A percentile compares a stretch with the other conserved stretches of the same genome.
Conservation (phyloP, 2,888 invertebrate genomes). For the Ceraclea dissimilis region DNA sequence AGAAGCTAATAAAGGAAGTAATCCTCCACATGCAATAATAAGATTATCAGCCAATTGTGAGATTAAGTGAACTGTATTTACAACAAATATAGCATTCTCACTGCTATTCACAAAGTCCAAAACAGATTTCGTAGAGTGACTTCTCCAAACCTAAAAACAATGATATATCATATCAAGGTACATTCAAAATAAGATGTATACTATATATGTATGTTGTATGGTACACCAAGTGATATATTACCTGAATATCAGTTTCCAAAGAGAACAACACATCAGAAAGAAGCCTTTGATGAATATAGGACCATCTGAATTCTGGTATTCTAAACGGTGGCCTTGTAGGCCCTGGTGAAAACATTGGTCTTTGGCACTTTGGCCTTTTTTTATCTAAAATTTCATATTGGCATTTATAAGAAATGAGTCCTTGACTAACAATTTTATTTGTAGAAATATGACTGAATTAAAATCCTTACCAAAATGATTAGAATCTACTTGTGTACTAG, state of each 20-base stretch:
- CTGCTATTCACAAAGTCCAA: conserved; percentile 97
- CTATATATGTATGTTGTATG: too few relatives aligned
- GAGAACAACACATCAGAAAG: conserved; percentile 94
- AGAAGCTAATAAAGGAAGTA: conserved; percentile 91
- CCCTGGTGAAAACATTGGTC: conserved; percentile 91
- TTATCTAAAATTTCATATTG: conserved; percentile 33
- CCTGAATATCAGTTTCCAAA: conserved; percentile 95
- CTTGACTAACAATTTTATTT: too few relatives aligned
- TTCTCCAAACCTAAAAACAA: conserved; percentile 56
- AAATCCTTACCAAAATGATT: conserved; percentile 68
- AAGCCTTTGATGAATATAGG: conserved; percentile 93
- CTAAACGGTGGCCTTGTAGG: conserved; percentile 93
- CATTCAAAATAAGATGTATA: too few relatives aligned
- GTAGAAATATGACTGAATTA: too few relatives aligned
- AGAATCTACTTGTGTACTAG: conserved; percentile 77
- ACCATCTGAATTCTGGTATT: conserved; percentile 99
- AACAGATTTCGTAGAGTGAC: conserved; percentile 93
- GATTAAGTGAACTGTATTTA: conserved; percentile 98
- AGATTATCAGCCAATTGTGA: conserved; percentile 98
- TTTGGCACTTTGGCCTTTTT: conserved; percentile 58
- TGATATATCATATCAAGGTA: neutral
- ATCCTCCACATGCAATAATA: conserved; percentile 96
- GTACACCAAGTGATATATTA: too few relatives aligned
- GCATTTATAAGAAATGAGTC: neutral
- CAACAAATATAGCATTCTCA: conserved; percentile 98